Evolutionary conservation across 2,797 vertebrate species (phyloP).

Genomic region (Cirrhinus molitorella): DNA sequence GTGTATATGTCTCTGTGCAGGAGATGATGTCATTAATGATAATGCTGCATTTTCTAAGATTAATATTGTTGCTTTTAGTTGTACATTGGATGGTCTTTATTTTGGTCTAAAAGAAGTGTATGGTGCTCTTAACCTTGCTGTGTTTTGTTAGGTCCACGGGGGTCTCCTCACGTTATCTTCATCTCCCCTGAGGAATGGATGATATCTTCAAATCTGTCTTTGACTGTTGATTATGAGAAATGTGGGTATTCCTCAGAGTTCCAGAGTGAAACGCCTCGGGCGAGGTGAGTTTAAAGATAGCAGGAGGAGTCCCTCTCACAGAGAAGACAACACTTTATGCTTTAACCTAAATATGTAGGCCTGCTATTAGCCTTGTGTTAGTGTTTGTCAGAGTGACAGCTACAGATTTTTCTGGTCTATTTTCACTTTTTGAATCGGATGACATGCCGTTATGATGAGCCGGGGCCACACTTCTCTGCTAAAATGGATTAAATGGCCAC

Average conservation of each 20-base stretch:
- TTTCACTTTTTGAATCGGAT: slow-evolving; percentile 63
- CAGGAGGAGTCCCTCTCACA: slow-evolving; percentile 54
- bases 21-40: too few relatives aligned
- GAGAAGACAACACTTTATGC: slow-evolving; percentile 59
- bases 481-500: slow-evolving; percentile 66
- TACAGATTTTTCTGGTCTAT: slow-evolving; percentile 62
- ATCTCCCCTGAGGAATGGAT: slow-evolving; percentile 60
- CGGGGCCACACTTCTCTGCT: slow-evolving; percentile 56
- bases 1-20: too few relatives aligned
- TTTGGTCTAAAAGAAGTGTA: slow-evolving; percentile 39
- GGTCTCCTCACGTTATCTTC: slow-evolving; percentile 39
- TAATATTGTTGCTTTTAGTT: neutral
- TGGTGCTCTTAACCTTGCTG: slow-evolving; percentile 71
- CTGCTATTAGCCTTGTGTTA: slow-evolving; percentile 63
- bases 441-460: slow-evolving; percentile 62
- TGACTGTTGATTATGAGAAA: slow-evolving; percentile 48
- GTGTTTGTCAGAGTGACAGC: slow-evolving; percentile 62
- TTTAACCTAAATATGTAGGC: slow-evolving; percentile 67
- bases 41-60: too few relatives aligned
- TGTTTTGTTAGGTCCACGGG: slow-evolving; percentile 67
- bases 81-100: neutral
- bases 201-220: slow-evolving; percentile 65
- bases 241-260: slow-evolving; percentile 60
- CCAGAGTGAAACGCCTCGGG: slow-evolving; percentile 50
- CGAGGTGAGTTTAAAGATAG: slow-evolving; percentile 57